These are phyloP conservation scores for Panagrolaimus sp. DNA, from an alignment of 1,140 invertebrate genomes.

Conservation along the genomic window DNA sequence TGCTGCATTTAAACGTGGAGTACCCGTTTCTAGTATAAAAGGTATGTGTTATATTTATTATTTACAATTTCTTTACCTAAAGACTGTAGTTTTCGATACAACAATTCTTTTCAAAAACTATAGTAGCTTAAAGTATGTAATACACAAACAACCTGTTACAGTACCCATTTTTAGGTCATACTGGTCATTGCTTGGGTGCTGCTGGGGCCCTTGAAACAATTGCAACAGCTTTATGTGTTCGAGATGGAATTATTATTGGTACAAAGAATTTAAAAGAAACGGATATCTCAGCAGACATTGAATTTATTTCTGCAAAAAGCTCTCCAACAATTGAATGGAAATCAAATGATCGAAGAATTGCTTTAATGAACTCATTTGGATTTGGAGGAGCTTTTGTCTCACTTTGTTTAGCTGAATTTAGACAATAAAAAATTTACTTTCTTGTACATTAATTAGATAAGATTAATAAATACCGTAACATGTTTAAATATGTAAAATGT, in stretches of 20 bases:
- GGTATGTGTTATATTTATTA: slow-evolving; percentile 59
- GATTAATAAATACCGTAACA: too few relatives aligned
- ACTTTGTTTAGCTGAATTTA: slow-evolving; percentile 4
- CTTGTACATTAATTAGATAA: too few relatives aligned
- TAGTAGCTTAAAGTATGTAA: slow-evolving; percentile 66
- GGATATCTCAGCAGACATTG: slow-evolving; percentile 31
- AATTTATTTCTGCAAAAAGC: slow-evolving; percentile 20
- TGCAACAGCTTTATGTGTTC: slow-evolving; percentile 76
- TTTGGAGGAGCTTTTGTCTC: slow-evolving; percentile 93
- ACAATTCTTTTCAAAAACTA: background rate
- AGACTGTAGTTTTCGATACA: too few relatives aligned
- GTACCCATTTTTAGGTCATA: slow-evolving; percentile 61
- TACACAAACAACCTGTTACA: too few relatives aligned
- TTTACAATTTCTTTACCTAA: background rate
- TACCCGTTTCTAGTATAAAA: slow-evolving; percentile 31
- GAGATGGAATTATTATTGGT: slow-evolving; percentile 73
- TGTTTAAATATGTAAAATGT: background rate
- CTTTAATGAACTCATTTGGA: slow-evolving; percentile 96
- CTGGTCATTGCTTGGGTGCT: slow-evolving; percentile 88
- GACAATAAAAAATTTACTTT: background rate
- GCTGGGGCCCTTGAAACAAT: slow-evolving; percentile 85
- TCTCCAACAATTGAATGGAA: slow-evolving; percentile 26
- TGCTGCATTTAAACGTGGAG: slow-evolving; percentile 60
- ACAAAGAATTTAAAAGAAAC: slow-evolving; percentile 74
- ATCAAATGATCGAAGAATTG: slow-evolving; percentile 65